Conservation (phyloP, 2,797 vertebrate genomes). For the Sebastes trivittatus region DNA sequence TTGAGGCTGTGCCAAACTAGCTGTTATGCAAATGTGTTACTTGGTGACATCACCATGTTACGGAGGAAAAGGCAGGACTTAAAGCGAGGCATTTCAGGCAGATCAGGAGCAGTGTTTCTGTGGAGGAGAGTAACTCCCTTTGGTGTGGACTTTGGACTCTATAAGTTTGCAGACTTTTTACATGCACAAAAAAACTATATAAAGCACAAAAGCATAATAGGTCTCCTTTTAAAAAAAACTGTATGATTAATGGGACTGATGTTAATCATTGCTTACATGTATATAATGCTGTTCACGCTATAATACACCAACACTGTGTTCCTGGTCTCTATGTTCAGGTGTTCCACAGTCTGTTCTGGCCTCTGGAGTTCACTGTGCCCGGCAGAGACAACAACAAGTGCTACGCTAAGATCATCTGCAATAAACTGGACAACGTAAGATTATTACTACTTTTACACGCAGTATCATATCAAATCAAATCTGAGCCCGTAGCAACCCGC, state of each 20-base stretch:
- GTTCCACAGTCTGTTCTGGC: slow-evolving; percentile 94
- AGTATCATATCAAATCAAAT: not conserved
- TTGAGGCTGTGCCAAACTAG: too few relatives aligned
- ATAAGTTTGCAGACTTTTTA: too few relatives aligned
- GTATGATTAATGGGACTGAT: not conserved
- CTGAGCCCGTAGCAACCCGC: accelerated
- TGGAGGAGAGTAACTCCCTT: too few relatives aligned
- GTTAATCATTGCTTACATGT: not conserved
- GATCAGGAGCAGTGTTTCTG: too few relatives aligned
- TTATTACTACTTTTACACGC: not conserved
- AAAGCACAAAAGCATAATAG: too few relatives aligned
- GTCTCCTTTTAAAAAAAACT: too few relatives aligned
- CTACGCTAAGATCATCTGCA: slow-evolving; percentile 94
- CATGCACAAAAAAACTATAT: too few relatives aligned
- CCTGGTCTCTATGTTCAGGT: slow-evolving; percentile 75
- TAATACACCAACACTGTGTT: not conserved
- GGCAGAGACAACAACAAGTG: slow-evolving; percentile 91
- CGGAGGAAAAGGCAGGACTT: too few relatives aligned
- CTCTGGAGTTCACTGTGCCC: slow-evolving; percentile 93
- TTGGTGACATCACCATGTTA: too few relatives aligned
- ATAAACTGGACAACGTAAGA: slow-evolving; percentile 88
- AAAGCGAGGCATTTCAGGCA: too few relatives aligned
- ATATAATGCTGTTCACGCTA: not conserved
- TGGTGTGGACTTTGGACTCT: too few relatives aligned
- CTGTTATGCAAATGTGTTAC: too few relatives aligned